A percentile compares a stretch with the other conserved stretches of the same genome.
Evolutionary conservation across 1,140 invertebrate genomes (phyloP).

Genomic region (Drosophila hydei): DNA sequence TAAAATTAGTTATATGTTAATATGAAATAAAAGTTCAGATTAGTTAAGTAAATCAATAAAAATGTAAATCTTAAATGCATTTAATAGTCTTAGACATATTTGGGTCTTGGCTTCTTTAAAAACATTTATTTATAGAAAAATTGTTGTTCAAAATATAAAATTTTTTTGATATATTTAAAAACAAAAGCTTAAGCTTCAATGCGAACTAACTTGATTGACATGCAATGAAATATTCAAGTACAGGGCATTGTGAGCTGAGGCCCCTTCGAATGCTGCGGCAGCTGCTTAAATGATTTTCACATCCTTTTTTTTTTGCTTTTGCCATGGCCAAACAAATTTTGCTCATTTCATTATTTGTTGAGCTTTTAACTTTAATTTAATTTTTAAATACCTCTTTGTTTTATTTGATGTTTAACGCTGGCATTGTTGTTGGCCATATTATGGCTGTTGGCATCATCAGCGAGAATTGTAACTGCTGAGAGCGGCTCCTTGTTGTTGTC

Average conservation of each 20-base stretch:
- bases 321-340: constrained; percentile 39
- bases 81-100: no score
- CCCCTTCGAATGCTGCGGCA: background rate
- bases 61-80: no score
- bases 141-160: no score
- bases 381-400: constrained; percentile 77
- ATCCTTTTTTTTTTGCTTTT: constrained; percentile 41
- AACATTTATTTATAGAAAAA: no score
- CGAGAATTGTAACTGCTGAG: constrained; percentile 4
- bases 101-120: no score
- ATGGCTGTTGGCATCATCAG: constrained; percentile 29
- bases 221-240: no score
- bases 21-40: no score
- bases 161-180: no score
- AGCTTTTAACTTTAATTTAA: constrained; percentile 81
- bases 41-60: no score
- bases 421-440: constrained; percentile 43
- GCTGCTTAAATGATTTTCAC: constrained; percentile 6
- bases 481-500: constrained; percentile 21
- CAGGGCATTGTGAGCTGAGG: background rate
- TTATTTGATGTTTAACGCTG: constrained; percentile 65
- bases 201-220: no score
- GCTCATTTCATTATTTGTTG: constrained; percentile 73
- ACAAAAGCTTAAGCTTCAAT: no score
- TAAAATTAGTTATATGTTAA: no score